Conservation (phyloP, 2,797 vertebrate species). For the Poliocrania exsul region DNA sequence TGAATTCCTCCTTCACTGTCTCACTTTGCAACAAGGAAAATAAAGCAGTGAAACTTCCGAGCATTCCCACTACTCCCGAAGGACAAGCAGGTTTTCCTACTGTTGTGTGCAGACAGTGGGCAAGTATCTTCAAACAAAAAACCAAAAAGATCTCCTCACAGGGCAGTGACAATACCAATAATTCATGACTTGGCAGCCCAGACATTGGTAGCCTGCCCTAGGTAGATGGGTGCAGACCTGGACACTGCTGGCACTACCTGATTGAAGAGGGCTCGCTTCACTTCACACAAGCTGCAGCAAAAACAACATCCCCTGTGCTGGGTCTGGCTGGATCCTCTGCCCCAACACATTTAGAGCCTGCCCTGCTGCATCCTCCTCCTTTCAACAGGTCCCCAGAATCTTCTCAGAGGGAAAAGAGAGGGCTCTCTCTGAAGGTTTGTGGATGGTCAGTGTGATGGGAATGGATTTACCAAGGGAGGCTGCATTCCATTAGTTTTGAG, state of each 20-base stretch:
- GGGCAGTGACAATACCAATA: neutral
- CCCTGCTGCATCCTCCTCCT: neutral
- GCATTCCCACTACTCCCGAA: neutral
- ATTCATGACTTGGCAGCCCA: neutral
- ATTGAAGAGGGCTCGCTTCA: rapidly evolving
- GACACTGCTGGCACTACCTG: neutral
- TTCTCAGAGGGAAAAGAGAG: neutral
- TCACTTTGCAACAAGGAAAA: neutral
- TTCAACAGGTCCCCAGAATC: neutral
- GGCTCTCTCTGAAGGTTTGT: neutral
- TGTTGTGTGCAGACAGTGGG: neutral
- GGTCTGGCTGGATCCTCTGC: neutral
- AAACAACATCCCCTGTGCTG: neutral
- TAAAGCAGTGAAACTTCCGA: neutral
- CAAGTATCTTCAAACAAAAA: neutral
- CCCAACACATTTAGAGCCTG: neutral
- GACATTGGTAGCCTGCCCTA: neutral
- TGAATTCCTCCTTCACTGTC: neutral
- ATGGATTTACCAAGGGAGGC: neutral
- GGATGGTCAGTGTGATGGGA: too few relatives aligned
- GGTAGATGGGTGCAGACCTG: neutral
- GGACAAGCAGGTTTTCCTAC: neutral
- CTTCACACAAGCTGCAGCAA: neutral
- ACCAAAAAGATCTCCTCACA: neutral
- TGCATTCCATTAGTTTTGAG: neutral